Evolutionary conservation across 2,113 vertebrate genomes (phyloP).

Genomic region (Pseudonaja textilis): DNA sequence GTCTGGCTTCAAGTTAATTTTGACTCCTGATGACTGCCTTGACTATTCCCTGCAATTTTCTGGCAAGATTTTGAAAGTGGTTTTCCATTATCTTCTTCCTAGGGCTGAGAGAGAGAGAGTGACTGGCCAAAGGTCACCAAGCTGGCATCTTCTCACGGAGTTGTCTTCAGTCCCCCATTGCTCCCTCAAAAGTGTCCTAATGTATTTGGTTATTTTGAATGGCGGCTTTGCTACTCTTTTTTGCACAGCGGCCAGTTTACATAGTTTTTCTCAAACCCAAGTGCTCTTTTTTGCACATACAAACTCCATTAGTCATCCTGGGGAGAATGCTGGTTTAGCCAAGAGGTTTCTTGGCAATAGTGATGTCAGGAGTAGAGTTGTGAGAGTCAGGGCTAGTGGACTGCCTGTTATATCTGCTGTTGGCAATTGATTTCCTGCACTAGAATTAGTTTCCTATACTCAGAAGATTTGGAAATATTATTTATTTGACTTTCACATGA

Average conservation of each 20-base stretch:
- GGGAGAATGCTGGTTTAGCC: not conserved
- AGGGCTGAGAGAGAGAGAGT: not conserved
- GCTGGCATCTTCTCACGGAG: not conserved
- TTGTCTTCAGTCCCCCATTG: not conserved
- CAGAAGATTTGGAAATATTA: not conserved
- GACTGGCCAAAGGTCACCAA: not conserved
- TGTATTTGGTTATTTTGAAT: not conserved
- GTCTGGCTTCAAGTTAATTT: not conserved
- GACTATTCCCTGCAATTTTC: not conserved
- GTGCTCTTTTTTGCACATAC: not conserved
- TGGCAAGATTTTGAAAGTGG: not conserved
- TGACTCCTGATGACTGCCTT: not conserved
- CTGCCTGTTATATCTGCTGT: not conserved
- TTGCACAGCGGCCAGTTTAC: not conserved
- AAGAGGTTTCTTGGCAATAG: not conserved
- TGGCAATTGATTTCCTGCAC: not conserved
- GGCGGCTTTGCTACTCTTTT: not conserved
- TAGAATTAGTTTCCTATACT: not conserved
- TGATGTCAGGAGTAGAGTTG: not conserved
- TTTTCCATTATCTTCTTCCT: not conserved
- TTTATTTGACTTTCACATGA: not conserved
- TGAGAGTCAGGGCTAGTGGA: not conserved
- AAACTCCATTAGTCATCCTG: not conserved
- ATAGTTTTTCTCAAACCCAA: not conserved
- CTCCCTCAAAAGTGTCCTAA: not conserved